Conservation (phyloP, 2,888 invertebrate genomes). For the Artemia sinica region DNA sequence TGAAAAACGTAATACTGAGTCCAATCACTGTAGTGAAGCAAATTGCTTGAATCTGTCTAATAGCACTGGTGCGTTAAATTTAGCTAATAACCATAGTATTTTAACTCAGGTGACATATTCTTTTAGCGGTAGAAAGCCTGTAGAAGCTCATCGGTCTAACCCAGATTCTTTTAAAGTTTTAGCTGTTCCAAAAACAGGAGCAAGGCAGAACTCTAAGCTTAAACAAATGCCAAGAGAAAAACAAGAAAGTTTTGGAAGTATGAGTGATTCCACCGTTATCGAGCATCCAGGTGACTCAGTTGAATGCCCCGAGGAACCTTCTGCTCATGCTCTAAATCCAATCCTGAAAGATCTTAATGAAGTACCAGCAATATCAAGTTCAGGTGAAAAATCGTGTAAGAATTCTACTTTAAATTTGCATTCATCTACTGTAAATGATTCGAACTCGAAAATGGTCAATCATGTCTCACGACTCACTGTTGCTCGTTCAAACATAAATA, state of each 20-base stretch:
- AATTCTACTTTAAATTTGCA: neutral
- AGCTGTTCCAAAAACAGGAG: constrained; percentile 4
- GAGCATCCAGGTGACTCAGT: no score
- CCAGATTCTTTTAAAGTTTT: neutral
- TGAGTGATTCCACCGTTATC: no score
- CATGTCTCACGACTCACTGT: neutral
- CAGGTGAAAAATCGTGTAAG: neutral
- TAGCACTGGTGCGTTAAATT: neutral
- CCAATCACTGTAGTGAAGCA: neutral
- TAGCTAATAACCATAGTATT: neutral
- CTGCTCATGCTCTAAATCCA: no score
- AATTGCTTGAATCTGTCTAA: neutral
- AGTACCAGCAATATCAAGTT: neutral
- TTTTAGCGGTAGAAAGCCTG: neutral
- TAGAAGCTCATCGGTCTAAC: neutral
- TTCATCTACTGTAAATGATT: neutral
- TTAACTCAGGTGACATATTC: neutral
- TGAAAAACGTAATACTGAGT: neutral
- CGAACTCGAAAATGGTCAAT: neutral
- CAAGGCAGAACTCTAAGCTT: neutral
- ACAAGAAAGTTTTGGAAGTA: neutral
- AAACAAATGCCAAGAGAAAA: neutral
- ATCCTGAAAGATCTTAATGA: no score
- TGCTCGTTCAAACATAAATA: neutral
- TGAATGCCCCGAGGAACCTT: no score